phyloP scores from a whole-genome alignment of 2,113 vertebrate genomes.

The Potamarius usumacintae region DNA sequence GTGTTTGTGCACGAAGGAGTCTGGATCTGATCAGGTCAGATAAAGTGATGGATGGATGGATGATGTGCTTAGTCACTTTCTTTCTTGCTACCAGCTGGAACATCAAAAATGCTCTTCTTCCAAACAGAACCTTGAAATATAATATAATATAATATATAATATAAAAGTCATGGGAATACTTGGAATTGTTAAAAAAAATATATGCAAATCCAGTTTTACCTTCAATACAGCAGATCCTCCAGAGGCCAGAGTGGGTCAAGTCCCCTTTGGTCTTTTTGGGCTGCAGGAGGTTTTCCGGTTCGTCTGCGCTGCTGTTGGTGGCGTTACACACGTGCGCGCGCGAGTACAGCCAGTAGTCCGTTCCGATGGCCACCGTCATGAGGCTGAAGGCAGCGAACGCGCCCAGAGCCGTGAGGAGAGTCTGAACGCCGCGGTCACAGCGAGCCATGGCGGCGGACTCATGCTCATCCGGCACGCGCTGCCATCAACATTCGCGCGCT shows the following conservation, averaged over 20 bases:
- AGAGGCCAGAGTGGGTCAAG: conserved; percentile 91
- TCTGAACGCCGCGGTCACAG: conserved; percentile 92
- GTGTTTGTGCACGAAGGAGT: neutral
- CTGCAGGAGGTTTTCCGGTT: conserved; percentile 74
- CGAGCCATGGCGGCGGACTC: conserved; percentile 79
- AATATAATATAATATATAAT: no score
- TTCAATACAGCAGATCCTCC: conserved; percentile 95
- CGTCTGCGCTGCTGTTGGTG: conserved; percentile 84
- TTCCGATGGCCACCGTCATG: conserved; percentile 95
- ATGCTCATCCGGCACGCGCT: conserved; percentile 21
- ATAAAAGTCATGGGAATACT: neutral
- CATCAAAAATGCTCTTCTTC: neutral
- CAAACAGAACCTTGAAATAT: neutral
- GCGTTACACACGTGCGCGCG: conserved; percentile 90
- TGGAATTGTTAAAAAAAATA: neutral
- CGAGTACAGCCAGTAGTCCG: conserved; percentile 96
- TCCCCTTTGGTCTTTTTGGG: conserved; percentile 78
- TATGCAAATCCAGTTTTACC: conserved; percentile 67
- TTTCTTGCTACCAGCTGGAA: neutral
- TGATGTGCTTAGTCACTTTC: neutral
- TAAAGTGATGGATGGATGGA: neutral
- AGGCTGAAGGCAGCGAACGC: conserved; percentile 93
- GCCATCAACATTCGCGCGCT: neutral
- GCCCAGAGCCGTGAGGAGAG: conserved; percentile 85
- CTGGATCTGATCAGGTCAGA: neutral